Base-by-base conservation (phyloP, 2,888 invertebrate species). In the Coenonympha glycerion region DNA sequence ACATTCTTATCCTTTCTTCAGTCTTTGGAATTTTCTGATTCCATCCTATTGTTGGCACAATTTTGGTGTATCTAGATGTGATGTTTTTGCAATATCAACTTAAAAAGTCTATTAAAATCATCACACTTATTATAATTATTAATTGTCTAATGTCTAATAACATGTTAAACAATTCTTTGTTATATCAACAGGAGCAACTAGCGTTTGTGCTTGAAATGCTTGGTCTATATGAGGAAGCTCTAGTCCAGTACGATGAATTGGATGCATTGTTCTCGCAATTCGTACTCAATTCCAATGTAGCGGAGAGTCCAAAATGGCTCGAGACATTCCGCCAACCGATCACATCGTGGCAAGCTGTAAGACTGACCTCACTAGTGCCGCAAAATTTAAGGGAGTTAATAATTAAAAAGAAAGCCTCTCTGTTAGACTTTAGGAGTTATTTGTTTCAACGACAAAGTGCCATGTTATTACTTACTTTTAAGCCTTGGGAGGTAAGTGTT, bases 181-280 rank as follows among this genome's bases (percentile, higher is more conserved):
- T n/a, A 61, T 65, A 26, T 56, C 85, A 87, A 49, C 89, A 97
- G 93, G 98, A 98, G 87, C 97, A 98, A 86, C 88, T 98, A 62
- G 98, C 97, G 52, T 95, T 98, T 81, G 95, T 96, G 58, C 90
- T 97, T 66, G 96, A 98, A 89, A 97, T 97, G 93, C 85, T 98
- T 59, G 96, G 96, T 50, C 88, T 98, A 58, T 93, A 95, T 69
- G 96, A 97, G 61, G 98, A 98, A 84, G 96, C 98, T 9, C 86
- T 98, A 61, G 95, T 98, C 48, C 98, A 98, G 71, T 99, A 98
- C 76, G 98, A 98, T 75, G 98, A 98, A 83, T 87, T 99, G 68
- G 98, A 98, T 86, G 98, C 97, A 42, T 90, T 98, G 62, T 97
- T 98, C 78, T 96, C 97, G 1, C 98, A 98, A 86, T 98, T 97